Percentiles rank a stretch among this genome's conserved stretches.
These are phyloP conservation scores for Lithobates sylvaticus DNA, from an alignment of 2,797 vertebrate species.

Conservation along the genomic window DNA sequence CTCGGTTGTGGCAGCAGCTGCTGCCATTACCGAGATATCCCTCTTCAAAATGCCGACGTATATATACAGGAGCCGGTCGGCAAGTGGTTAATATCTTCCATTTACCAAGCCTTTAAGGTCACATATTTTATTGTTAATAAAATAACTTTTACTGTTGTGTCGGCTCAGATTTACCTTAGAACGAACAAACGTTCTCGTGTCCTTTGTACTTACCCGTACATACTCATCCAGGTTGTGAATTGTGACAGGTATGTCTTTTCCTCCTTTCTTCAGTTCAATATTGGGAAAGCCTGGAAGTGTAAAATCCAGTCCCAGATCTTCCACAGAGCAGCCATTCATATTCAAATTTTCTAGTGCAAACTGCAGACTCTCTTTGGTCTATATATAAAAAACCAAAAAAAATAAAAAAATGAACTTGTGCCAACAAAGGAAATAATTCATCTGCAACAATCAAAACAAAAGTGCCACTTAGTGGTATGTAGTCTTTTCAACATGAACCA, in stretches of 20 bases:
- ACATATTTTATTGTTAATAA: too few relatives aligned
- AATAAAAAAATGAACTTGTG: too few relatives aligned
- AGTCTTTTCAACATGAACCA: too few relatives aligned
- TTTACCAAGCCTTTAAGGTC: too few relatives aligned
- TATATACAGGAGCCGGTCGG: too few relatives aligned
- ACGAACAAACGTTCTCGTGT: too few relatives aligned
- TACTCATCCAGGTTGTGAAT: constrained; percentile 99
- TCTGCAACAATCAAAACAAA: too few relatives aligned
- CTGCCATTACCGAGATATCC: too few relatives aligned
- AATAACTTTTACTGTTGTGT: too few relatives aligned
- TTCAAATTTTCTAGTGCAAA: constrained; percentile 95
- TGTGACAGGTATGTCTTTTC: constrained; percentile 93
- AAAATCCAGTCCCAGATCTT: constrained; percentile 96
- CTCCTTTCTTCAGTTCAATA: constrained; percentile 97
- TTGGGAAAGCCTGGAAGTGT: constrained; percentile 97
- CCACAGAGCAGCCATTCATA: constrained; percentile 98
- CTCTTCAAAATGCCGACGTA: too few relatives aligned
- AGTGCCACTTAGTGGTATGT: background rate
- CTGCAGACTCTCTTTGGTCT: constrained; percentile 97
- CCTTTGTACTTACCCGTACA: constrained; percentile 83
- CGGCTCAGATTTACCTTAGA: background rate
- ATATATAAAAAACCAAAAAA: constrained; percentile 24
- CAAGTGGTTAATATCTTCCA: too few relatives aligned
- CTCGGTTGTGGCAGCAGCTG: too few relatives aligned
- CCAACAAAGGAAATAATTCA: background rate